Conservation (phyloP, 2,113 vertebrate species). For the Synodontis membranacea region DNA sequence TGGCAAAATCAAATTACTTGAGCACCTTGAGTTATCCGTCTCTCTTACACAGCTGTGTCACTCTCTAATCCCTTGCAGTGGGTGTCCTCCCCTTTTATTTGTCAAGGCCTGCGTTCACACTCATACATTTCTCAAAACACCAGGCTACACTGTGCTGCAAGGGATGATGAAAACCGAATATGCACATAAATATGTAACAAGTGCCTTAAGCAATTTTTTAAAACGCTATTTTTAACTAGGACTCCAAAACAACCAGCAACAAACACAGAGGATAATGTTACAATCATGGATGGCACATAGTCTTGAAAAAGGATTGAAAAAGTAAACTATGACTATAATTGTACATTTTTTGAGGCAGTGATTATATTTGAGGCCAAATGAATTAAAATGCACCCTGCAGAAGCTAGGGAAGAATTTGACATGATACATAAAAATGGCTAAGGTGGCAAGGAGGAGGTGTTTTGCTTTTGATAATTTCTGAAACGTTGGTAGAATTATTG, state of each 20-base stretch:
- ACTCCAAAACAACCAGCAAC: background rate
- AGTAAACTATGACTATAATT: background rate
- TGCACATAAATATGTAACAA: slow-evolving; percentile 66
- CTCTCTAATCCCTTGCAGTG: slow-evolving; percentile 55
- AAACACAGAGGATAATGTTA: background rate
- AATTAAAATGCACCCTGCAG: background rate
- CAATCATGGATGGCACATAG: background rate
- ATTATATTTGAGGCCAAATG: background rate
- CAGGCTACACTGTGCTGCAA: slow-evolving; percentile 47
- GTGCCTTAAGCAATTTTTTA: slow-evolving; percentile 46
- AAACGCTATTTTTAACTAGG: slow-evolving; percentile 19
- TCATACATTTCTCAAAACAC: slow-evolving; percentile 62
- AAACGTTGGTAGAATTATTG: background rate
- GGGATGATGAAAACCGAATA: slow-evolving; percentile 63
- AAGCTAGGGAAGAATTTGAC: background rate
- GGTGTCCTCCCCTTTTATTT: slow-evolving; percentile 58
- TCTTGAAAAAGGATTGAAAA: background rate
- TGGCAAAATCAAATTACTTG: slow-evolving; percentile 50
- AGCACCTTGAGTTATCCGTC: slow-evolving; percentile 41
- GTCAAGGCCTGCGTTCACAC: slow-evolving; percentile 56
- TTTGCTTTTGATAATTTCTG: background rate
- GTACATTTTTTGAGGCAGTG: background rate
- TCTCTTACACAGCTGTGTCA: slow-evolving; percentile 30
- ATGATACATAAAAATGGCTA: background rate
- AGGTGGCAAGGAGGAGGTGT: background rate